A percentile compares a stretch with the other conserved stretches of the same genome.
Conservation (phyloP, 2,113 vertebrate genomes). For the Zosterops pallidus region DNA sequence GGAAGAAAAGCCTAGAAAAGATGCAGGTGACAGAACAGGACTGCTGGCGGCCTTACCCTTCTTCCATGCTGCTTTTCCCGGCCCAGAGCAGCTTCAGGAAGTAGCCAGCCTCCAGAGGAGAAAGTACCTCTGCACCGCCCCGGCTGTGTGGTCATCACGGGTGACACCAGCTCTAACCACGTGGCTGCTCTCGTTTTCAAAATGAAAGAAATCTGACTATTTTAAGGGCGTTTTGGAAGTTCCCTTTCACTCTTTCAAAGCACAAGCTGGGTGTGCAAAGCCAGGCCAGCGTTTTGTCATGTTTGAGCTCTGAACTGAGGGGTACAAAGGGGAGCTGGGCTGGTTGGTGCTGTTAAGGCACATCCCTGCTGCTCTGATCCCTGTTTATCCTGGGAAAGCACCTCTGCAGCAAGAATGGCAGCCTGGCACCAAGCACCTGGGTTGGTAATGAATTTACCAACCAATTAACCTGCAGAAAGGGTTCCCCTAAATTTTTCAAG, state of each 20-base stretch:
- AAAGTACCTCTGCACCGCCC: not conserved
- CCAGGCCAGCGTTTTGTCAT: not conserved
- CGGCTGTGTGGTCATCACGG: slow-evolving; percentile 19
- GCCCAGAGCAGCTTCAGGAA: not conserved
- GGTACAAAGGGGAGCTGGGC: not conserved
- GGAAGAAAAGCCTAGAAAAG: not conserved
- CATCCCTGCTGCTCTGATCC: not conserved
- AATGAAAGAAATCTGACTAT: slow-evolving; percentile 11
- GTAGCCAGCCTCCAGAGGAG: not conserved
- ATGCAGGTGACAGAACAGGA: not conserved
- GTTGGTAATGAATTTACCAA: not conserved
- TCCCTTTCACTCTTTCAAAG: slow-evolving; percentile 52
- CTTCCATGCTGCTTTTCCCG: slow-evolving; percentile 12
- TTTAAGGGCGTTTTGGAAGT: slow-evolving; percentile 62
- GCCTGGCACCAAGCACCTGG: not conserved
- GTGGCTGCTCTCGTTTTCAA: not conserved
- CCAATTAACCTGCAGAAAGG: not conserved
- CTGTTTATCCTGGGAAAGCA: not conserved
- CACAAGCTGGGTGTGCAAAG: fast-evolving
- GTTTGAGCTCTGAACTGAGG: fast-evolving
- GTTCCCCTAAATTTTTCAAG: not conserved
- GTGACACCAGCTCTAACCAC: slow-evolving; percentile 45
- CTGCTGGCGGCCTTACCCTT: slow-evolving; percentile 36
- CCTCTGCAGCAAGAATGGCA: not conserved
- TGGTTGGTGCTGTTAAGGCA: fast-evolving